Evolutionary conservation across 2,888 invertebrate genomes (phyloP).

Genomic region (Cryptophagus acutangulus): DNA sequence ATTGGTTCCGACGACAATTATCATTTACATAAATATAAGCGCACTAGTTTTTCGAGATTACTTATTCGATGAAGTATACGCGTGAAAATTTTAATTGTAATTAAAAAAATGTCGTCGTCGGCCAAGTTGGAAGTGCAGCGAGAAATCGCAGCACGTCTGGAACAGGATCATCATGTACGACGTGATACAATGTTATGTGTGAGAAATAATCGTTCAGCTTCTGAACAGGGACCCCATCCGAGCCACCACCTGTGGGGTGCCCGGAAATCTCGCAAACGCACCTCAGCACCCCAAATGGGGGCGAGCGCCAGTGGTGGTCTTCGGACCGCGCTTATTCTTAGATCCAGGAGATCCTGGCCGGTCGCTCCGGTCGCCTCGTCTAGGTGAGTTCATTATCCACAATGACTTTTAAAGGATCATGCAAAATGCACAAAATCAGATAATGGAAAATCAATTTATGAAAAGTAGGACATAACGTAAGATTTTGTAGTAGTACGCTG

Average conservation of each 20-base stretch:
- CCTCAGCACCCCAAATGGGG: constrained; percentile 70
- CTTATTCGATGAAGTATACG: too few species aligned
- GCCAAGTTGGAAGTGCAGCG: constrained; percentile 44
- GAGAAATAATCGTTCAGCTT: constrained; percentile 59
- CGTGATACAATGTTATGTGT: constrained; percentile 53
- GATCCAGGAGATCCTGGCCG: constrained; percentile 70
- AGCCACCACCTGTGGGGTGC: constrained; percentile 62
- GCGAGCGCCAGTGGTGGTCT: constrained; percentile 50
- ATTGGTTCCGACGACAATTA: too few species aligned
- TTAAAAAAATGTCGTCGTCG: constrained; percentile 31
- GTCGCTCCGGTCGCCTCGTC: constrained; percentile 66
- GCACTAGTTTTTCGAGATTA: too few species aligned
- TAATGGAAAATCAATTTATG: too few species aligned
- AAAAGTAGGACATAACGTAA: too few species aligned
- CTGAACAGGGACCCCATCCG: constrained; percentile 68
- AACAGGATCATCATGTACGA: constrained; percentile 35
- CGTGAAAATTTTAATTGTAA: too few species aligned
- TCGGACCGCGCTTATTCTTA: constrained; percentile 59
- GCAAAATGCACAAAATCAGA: too few species aligned
- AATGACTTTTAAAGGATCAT: too few species aligned
- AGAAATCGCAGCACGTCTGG: constrained; percentile 40
- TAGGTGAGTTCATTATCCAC: too few species aligned
- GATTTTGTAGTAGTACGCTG: too few species aligned
- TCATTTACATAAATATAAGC: too few species aligned
- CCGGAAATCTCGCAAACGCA: constrained; percentile 61